phyloP scores from a whole-genome alignment of 2,888 invertebrate species.

The Cantharis nigra region DNA sequence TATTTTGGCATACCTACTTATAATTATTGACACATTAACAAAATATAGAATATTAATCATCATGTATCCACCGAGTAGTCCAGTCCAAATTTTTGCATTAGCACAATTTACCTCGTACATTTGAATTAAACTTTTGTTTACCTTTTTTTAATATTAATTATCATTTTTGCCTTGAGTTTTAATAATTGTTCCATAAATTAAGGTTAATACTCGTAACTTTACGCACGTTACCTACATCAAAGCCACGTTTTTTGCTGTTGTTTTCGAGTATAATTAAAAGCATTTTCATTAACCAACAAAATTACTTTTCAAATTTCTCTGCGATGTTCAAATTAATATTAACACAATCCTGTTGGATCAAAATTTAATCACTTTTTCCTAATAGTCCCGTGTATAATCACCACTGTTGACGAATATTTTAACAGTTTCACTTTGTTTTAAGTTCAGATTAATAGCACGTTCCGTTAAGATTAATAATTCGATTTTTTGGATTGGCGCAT shows the following conservation, averaged over 20 bases:
- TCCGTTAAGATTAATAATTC: neutral
- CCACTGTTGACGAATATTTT: neutral
- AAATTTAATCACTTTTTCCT: neutral
- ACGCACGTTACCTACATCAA: neutral
- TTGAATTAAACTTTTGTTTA: neutral
- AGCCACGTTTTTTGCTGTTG: neutral
- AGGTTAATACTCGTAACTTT: neutral
- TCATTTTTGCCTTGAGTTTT: neutral
- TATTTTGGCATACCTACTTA: neutral
- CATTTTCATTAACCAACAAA: neutral
- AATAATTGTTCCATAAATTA: neutral
- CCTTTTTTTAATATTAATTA: neutral
- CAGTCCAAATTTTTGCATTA: neutral
- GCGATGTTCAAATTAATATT: too few relatives aligned
- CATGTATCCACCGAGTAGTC: neutral
- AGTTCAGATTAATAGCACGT: neutral
- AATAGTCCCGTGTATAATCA: neutral
- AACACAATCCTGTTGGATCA: neutral
- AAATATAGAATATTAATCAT: conserved; percentile 9
- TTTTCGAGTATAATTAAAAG: neutral
- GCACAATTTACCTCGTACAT: neutral
- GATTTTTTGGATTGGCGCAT: neutral
- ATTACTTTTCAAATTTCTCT: neutral
- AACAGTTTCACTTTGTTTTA: neutral
- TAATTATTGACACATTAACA: conserved; percentile 12